Percentiles rank a stretch among this genome's conserved stretches.
Evolutionary conservation across 2,797 vertebrate species (phyloP).

Genomic region (Oophaga sylvatica): DNA sequence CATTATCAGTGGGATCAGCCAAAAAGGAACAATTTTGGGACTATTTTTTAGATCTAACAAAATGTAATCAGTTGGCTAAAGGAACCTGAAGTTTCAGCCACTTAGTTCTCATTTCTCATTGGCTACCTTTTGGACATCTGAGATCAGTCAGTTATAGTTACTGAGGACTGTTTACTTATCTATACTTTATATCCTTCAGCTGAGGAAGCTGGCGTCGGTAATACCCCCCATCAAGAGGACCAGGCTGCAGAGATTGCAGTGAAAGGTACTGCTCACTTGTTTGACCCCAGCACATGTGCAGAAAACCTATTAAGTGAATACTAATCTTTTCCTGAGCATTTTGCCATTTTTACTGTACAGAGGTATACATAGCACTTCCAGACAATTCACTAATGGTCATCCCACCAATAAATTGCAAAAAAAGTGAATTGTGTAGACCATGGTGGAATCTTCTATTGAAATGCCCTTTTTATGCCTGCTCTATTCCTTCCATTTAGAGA

Average conservation of each 20-base stretch:
- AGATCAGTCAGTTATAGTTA: background rate
- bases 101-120: background rate
- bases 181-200: constrained; percentile 67
- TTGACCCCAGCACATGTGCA: background rate
- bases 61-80: too few species aligned
- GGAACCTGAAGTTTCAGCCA: too few species aligned
- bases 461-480: background rate
- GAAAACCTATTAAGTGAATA: background rate
- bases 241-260: constrained; percentile 73
- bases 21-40: too few species aligned
- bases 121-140: background rate
- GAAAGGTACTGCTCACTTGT: constrained; percentile 69
- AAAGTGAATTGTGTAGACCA: background rate
- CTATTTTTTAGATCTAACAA: too few species aligned
- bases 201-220: constrained; percentile 77
- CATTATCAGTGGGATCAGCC: too few species aligned
- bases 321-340: background rate
- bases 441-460: background rate
- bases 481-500: background rate
- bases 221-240: constrained; percentile 76
- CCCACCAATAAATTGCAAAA: background rate
- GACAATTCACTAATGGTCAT: background rate
- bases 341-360: background rate
- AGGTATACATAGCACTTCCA: background rate
- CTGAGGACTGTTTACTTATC: background rate